These are phyloP conservation scores for Mugil cephalus DNA, from an alignment of 2,113 vertebrate species.

Conservation along the genomic window DNA sequence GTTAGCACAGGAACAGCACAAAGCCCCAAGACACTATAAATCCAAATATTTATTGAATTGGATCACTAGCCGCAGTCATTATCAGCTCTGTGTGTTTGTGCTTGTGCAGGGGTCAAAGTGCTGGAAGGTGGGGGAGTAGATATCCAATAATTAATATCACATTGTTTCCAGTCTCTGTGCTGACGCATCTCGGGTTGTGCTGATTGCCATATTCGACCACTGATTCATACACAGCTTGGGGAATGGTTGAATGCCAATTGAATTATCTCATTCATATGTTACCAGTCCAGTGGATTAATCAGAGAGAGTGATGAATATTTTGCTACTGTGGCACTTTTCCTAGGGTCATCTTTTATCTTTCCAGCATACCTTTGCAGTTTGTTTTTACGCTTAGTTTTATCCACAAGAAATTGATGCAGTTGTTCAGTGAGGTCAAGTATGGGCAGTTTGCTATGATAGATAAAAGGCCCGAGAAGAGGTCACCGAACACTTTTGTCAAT, in stretches of 20 bases:
- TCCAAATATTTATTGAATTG: constrained; percentile 54
- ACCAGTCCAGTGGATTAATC: neutral
- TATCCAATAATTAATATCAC: constrained; percentile 47
- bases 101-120: constrained; percentile 11
- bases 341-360: neutral
- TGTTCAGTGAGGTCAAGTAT: constrained; percentile 9
- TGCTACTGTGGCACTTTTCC: neutral
- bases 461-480: neutral
- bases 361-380: neutral
- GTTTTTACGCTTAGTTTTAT: neutral
- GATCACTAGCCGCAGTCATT: constrained; percentile 49
- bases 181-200: constrained; percentile 20
- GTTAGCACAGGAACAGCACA: constrained; percentile 16
- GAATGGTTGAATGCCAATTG: too few species aligned
- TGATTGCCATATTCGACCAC: constrained; percentile 42
- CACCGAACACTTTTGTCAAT: neutral
- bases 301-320: neutral
- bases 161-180: constrained; percentile 12
- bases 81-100: constrained; percentile 27
- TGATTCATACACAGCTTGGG: constrained; percentile 39
- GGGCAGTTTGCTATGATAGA: constrained; percentile 10
- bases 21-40: constrained; percentile 35
- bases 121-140: constrained; percentile 18
- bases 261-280: constrained; percentile 24
- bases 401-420: neutral